A percentile compares a stretch with the other conserved stretches of the same genome.
phyloP scores from a whole-genome alignment of 2,888 invertebrate genomes.

The Orthosia cruda region DNA sequence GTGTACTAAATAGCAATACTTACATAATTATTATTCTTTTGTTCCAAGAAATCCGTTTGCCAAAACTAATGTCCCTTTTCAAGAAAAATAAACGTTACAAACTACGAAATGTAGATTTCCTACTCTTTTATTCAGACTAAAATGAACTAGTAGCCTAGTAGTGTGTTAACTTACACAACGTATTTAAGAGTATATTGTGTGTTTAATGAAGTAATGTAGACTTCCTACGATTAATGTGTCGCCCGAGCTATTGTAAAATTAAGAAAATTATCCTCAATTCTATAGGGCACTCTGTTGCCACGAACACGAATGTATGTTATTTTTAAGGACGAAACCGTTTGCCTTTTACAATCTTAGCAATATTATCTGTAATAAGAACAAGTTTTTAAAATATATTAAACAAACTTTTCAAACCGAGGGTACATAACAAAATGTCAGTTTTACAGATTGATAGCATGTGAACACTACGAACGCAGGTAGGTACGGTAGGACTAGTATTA shows the following conservation, averaged over 20 bases:
- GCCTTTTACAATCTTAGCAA: slow-evolving; percentile 55
- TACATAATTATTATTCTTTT: neutral
- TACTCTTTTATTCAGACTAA: slow-evolving; percentile 35
- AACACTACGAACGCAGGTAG: slow-evolving; percentile 4
- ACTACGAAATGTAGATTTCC: slow-evolving; percentile 36
- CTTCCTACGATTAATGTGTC: slow-evolving; percentile 52
- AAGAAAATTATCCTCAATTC: slow-evolving; percentile 47
- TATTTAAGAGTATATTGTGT: slow-evolving; percentile 56
- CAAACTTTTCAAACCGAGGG: slow-evolving; percentile 1
- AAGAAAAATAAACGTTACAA: slow-evolving; percentile 1
- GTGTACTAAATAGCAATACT: slow-evolving; percentile 22
- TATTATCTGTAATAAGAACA: slow-evolving; percentile 41
- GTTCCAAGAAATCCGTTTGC: slow-evolving; percentile 14
- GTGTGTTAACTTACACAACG: slow-evolving; percentile 41
- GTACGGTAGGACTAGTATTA: slow-evolving; percentile 16
- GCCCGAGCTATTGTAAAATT: slow-evolving; percentile 45
- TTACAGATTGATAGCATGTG: slow-evolving; percentile 12
- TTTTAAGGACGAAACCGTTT: slow-evolving; percentile 46
- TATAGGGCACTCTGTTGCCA: slow-evolving; percentile 39
- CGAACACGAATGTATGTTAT: slow-evolving; percentile 28
- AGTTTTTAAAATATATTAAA: slow-evolving; percentile 9
- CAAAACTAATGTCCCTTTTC: slow-evolving; percentile 19
- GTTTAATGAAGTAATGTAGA: slow-evolving; percentile 64
- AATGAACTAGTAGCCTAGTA: slow-evolving; percentile 39
- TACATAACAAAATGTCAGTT: slow-evolving; percentile 3